Evolutionary conservation across 92 coral and sea anemone species (phyloP).

Genomic region (Hydrozoanthus gracilis): DNA sequence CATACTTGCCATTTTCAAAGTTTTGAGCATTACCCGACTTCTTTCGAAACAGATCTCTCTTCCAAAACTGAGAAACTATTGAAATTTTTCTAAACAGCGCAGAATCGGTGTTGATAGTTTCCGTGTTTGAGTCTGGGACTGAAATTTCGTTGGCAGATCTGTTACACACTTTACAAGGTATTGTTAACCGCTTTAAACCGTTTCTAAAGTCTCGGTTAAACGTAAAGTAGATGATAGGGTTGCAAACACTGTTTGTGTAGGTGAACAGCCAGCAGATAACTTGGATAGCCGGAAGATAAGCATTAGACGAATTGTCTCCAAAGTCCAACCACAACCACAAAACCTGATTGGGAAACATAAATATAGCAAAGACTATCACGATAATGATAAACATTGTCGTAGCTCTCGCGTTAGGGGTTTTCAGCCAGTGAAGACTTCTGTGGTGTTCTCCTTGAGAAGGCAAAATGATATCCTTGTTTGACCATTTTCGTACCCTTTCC

Average conservation of each 20-base stretch:
- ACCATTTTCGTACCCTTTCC: constrained; percentile 53
- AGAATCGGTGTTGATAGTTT: constrained; percentile 4
- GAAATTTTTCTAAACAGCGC: constrained; percentile 15
- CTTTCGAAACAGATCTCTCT: not conserved
- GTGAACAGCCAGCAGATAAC: constrained; percentile 74
- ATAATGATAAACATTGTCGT: constrained; percentile 69
- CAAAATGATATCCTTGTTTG: not conserved
- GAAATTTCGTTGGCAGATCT: not conserved
- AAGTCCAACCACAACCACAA: constrained; percentile 78
- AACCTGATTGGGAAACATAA: constrained; percentile 70
- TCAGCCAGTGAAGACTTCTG: not conserved
- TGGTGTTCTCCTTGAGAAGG: not conserved
- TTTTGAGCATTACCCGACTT: no score
- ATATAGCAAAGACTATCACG: constrained; percentile 67
- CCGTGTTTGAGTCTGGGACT: constrained; percentile 8
- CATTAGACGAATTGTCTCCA: constrained; percentile 43
- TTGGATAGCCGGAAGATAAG: constrained; percentile 38
- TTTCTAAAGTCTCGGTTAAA: constrained; percentile 65
- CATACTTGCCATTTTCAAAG: no score
- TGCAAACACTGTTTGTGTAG: constrained; percentile 69
- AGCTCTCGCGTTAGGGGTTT: constrained; percentile 37
- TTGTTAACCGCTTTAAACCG: constrained; percentile 8
- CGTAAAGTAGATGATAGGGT: constrained; percentile 61
- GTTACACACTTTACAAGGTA: not conserved
- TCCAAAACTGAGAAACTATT: not conserved